Evolutionary conservation across 2,113 vertebrate species (phyloP).

Genomic region (Aphelocoma coerulescens): DNA sequence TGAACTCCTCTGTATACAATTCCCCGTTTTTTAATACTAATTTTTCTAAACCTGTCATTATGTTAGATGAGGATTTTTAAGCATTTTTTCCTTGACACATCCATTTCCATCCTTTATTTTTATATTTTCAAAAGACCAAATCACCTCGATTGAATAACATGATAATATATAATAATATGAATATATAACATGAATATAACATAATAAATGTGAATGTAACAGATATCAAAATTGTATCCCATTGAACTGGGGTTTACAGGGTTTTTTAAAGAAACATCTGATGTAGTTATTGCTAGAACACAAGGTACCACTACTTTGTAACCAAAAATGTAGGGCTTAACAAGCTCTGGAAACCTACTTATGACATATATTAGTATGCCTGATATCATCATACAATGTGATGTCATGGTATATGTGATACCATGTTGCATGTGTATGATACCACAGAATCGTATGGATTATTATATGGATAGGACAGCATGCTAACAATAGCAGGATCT

Average conservation of each 20-base stretch:
- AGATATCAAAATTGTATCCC: background rate
- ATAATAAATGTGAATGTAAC: background rate
- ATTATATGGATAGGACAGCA: background rate
- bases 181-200: too few relatives aligned
- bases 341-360: background rate
- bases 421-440: too few relatives aligned
- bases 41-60: background rate
- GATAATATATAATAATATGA: too few relatives aligned
- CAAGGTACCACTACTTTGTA: background rate
- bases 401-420: background rate
- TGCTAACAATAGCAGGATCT: background rate
- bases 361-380: background rate
- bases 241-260: background rate
- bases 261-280: accelerated
- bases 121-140: background rate
- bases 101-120: background rate
- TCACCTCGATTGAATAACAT: background rate
- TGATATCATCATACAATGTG: background rate
- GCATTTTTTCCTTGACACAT: background rate
- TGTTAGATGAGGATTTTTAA: background rate
- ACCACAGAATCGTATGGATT: background rate
- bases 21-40: background rate
- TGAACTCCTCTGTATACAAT: background rate
- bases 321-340: background rate
- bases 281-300: background rate